phyloP scores from a whole-genome alignment of 1,140 invertebrate genomes.

The Plodia interpunctella region DNA sequence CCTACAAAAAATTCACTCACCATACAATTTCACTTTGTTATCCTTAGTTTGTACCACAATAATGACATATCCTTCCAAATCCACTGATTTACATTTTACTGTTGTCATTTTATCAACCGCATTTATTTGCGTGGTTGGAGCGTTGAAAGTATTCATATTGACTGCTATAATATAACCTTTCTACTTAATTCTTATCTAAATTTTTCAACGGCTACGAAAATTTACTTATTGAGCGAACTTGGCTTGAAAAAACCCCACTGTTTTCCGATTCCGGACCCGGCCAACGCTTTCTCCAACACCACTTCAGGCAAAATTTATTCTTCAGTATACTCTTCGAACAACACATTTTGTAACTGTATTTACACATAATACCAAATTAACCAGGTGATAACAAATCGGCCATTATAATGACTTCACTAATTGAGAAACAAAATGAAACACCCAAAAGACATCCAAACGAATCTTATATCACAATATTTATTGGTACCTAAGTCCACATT shows the following conservation, averaged over 20 bases:
- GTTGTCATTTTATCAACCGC: constrained; percentile 72
- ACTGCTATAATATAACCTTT: constrained; percentile 22
- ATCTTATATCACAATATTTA: constrained; percentile 27
- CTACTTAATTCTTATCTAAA: constrained; percentile 19
- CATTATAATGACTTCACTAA: constrained; percentile 36
- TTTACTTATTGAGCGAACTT: constrained; percentile 21
- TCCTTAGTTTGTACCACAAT: constrained; percentile 95
- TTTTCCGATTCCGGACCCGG: constrained; percentile 26
- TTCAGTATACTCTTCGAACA: constrained; percentile 27
- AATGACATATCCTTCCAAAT: constrained; percentile 97
- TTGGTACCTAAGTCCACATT: constrained; percentile 11
- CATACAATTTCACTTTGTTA: constrained; percentile 96
- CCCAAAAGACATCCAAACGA: constrained; percentile 19
- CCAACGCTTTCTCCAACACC: constrained; percentile 69
- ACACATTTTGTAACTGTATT: constrained; percentile 39
- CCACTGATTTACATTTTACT: constrained; percentile 81
- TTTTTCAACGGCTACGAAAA: constrained; percentile 23
- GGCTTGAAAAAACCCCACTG: constrained; percentile 17
- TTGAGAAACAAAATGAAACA: constrained; percentile 17
- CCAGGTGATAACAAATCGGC: constrained; percentile 51
- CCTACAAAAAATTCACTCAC: constrained; percentile 78
- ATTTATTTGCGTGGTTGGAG: constrained; percentile 66
- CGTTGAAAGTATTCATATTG: constrained; percentile 71
- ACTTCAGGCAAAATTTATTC: constrained; percentile 52
- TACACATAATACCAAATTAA: constrained; percentile 32